Evolutionary conservation across 92 coral and sea anemone species (phyloP), one percentile per base, ranked within the genome.

Genomic region (Desmophyllum pertusum): DNA sequence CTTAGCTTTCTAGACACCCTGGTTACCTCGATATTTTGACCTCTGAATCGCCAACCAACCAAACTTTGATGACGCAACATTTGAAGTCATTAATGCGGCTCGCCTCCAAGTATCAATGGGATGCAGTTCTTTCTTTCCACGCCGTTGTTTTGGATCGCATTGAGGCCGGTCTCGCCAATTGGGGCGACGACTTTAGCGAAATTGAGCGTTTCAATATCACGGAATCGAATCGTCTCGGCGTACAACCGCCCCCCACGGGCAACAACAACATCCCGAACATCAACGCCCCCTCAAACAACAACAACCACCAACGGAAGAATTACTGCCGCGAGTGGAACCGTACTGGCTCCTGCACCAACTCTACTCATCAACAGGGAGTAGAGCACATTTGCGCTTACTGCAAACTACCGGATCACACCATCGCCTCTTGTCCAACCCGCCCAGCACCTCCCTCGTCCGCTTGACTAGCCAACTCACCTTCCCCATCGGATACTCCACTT

Each of bases 111-210:
- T 70, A 70, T 9, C 30, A 41, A 3, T 42, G 77, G 77, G 27
- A 42, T 27, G 57, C 77, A 1, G 59, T 72, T 0, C 33, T 72
- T 5, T 72, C 40, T 0, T 74, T 74, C 30, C 63, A 74, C 13
- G 41, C 64, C 6, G 63, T 64, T 27, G 63, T 74, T 38, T 42
- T 39, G 63, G 63, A 74, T 14, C 78, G 78, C 13, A 74, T 74
- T 3, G 61, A 70, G 9, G n/a, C 52, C 30, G 55, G 77, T 27
- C 77, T 72, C 21, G 77, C 77, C 21, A 10, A 3, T 21, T 72
- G 77, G 77, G 39, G 77, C 77, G 59, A 21, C 59, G 35, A 39
- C 30, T 70, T 70, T 53, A 70, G 75, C 10, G 64, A 50, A 35
- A 75, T 17, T 3, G 41, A 75, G 15, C 64, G 66, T 6, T 75